phyloP scores from a whole-genome alignment of 2,797 vertebrate genomes.

The Gorsachius magnificus region DNA sequence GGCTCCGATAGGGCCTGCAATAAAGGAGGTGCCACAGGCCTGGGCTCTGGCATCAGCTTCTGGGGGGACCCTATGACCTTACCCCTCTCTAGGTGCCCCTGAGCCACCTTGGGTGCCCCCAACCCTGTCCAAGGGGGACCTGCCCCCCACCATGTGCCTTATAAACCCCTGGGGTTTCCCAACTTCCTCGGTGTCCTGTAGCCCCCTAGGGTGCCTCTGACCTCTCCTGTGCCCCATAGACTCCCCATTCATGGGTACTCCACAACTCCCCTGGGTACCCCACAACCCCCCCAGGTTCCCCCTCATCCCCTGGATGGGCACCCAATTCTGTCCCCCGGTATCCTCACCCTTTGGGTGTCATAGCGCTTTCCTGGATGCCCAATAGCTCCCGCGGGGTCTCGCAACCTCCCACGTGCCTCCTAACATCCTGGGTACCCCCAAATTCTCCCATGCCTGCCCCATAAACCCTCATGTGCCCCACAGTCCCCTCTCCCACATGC shows the following conservation, averaged over 20 bases:
- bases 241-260: background rate
- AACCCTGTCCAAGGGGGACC: background rate
- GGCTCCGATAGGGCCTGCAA: background rate
- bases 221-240: background rate
- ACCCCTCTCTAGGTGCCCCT: background rate
- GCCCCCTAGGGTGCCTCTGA: background rate
- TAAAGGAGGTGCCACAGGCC: conserved; percentile 11
- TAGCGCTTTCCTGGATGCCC: background rate
- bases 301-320: background rate
- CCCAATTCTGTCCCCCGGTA: background rate
- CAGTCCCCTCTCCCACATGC: background rate
- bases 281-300: background rate
- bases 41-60: background rate
- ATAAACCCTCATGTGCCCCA: background rate
- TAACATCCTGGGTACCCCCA: background rate
- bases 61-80: background rate
- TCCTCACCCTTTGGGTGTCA: background rate
- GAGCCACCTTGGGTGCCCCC: background rate
- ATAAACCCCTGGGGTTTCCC: background rate
- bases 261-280: background rate
- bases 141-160: rapidly evolving
- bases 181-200: background rate
- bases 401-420: background rate
- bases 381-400: background rate
- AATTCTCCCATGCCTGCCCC: background rate